Evolutionary conservation across 2,113 vertebrate species (phyloP).

Genomic region (Gasterosteus aculeatus): DNA sequence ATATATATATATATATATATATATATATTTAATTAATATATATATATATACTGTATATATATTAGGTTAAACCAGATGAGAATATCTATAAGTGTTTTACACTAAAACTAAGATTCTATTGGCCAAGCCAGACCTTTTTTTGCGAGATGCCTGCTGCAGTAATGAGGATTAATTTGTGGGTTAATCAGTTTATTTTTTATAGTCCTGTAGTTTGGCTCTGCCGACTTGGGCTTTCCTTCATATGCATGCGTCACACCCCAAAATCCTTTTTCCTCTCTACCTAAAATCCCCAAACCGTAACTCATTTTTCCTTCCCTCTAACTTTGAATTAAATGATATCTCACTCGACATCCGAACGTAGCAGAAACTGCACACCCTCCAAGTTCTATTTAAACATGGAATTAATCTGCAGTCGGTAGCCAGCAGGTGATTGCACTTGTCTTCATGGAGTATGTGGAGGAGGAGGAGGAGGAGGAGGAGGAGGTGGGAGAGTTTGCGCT

Average conservation of each 20-base stretch:
- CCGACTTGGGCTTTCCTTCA: conserved; percentile 16
- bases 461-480: rapidly evolving
- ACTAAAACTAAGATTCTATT: neutral
- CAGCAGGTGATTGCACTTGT: conserved; percentile 1
- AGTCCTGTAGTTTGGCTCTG: neutral
- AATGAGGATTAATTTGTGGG: neutral
- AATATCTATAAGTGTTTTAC: neutral
- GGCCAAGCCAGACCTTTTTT: neutral
- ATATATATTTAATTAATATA: too few relatives aligned
- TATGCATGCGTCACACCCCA: conserved; percentile 8
- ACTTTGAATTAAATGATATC: neutral
- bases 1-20: neutral
- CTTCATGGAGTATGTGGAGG: neutral
- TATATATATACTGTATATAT: too few relatives aligned
- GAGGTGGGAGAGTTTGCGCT: neutral
- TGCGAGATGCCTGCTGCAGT: neutral
- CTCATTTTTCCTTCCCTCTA: neutral
- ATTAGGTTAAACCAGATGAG: neutral
- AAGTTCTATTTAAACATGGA: neutral
- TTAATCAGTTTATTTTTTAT: neutral
- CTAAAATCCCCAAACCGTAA: neutral
- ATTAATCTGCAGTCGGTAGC: neutral
- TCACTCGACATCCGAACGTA: neutral
- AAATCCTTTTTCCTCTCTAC: conserved; percentile 8
- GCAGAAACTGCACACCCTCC: neutral